phyloP scores from a whole-genome alignment of 2,113 vertebrate genomes.

The Rhinoptilus africanus region DNA sequence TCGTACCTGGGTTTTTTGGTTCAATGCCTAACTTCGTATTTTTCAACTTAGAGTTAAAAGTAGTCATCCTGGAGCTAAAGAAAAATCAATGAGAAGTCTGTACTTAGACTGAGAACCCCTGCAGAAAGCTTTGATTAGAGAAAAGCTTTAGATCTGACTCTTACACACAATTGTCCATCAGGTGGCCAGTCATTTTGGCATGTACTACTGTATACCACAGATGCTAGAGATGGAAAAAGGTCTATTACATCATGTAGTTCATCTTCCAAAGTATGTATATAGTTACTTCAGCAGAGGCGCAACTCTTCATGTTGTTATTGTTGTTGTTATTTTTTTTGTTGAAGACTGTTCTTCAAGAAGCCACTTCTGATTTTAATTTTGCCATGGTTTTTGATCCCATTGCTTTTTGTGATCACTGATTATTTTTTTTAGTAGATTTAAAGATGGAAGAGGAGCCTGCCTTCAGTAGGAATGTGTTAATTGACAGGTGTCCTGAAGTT shows the following conservation, averaged over 20 bases:
- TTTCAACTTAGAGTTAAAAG: slow-evolving; percentile 12
- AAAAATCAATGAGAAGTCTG: slow-evolving; percentile 24
- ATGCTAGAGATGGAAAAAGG: not conserved
- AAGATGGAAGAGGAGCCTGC: not conserved
- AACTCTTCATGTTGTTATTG: not conserved
- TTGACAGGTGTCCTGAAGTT: slow-evolving; percentile 74
- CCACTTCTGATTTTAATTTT: not conserved
- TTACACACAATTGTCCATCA: not conserved
- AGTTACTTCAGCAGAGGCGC: not conserved
- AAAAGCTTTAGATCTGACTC: slow-evolving; percentile 28
- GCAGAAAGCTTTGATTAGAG: slow-evolving; percentile 52
- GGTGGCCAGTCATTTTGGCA: not conserved
- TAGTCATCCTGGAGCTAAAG: not conserved
- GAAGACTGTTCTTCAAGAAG: not conserved
- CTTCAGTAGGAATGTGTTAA: slow-evolving; percentile 53
- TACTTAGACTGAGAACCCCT: slow-evolving; percentile 18
- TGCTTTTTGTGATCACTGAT: not conserved
- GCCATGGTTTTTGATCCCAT: not conserved
- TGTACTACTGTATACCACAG: not conserved
- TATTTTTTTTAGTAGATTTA: not conserved
- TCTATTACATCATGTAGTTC: not conserved
- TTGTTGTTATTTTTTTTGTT: not conserved
- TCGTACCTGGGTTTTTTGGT: not conserved
- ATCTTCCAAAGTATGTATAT: not conserved
- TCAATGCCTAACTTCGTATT: slow-evolving; percentile 3